Conservation (phyloP, 2,113 vertebrate genomes). For the Triplophysa siluroides region DNA sequence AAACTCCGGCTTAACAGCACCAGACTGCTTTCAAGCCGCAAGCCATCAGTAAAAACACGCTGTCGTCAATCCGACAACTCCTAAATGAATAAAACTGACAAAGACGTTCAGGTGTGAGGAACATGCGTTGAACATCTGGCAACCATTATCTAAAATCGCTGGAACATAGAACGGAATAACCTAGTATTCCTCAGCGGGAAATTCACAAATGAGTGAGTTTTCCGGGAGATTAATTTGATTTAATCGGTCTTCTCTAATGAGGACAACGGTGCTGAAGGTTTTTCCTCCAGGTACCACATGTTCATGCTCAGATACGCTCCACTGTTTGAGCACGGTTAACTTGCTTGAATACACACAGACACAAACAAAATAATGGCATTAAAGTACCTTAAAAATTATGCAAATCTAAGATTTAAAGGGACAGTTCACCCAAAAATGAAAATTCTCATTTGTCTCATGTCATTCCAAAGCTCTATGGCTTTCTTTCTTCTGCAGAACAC, state of each 20-base stretch:
- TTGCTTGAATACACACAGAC: constrained; percentile 19
- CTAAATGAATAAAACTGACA: neutral
- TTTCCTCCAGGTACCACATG: constrained; percentile 21
- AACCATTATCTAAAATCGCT: constrained; percentile 6
- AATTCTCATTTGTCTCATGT: no score
- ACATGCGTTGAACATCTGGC: neutral
- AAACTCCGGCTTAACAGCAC: neutral
- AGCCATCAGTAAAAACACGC: neutral
- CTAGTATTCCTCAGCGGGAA: constrained; percentile 5
- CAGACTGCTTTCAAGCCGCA: constrained; percentile 10
- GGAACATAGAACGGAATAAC: constrained; percentile 2
- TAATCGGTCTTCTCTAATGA: constrained; percentile 51
- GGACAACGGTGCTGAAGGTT: constrained; percentile 32
- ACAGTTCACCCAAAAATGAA: no score
- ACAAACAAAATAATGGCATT: neutral
- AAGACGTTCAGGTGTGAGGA: neutral
- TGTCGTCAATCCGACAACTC: neutral
- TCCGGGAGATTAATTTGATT: constrained; percentile 50
- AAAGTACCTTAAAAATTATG: no score
- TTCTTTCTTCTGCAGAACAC: no score
- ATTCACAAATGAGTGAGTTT: constrained; percentile 38
- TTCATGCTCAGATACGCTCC: constrained; percentile 9
- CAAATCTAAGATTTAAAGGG: no score
- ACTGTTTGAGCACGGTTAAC: constrained; percentile 7
- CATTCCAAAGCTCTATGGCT: no score